Evolutionary conservation across 2,113 vertebrate species (phyloP), one percentile per base, ranked within the genome.

Genomic region (Probosciger aterrimus): DNA sequence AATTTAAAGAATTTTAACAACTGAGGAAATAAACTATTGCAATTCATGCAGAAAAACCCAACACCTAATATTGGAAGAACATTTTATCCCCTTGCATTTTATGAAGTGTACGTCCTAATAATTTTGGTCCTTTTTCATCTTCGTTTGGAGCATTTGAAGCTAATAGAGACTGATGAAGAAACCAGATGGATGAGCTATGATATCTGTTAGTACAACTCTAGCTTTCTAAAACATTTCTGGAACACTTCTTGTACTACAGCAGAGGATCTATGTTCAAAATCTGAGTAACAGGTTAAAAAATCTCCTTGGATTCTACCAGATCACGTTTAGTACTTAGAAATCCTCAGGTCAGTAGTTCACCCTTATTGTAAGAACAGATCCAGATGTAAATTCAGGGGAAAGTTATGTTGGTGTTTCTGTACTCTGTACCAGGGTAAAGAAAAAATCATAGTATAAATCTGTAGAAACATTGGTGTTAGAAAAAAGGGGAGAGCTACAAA

Each of bases 161-260:
- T 87, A 33, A 57, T 44, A 67, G 6, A 83, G 22, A 30, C 24
- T 37, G 31, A 41, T 44, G 37, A 68, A 71, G 16, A 63, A 90
- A 49, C 3, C 0, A 0, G n/a, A 25, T 64, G 28, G 67, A 67
- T 46, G 3, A 71, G 2, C 9, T 44, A 25, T 68, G 5, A 37
- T 64, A 44, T 31, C 5, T 4, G 59, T 33, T 41, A 65, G 6
- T 30, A 37, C 6, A 59, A 13, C 7, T 63, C 15, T 33, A 74
- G 33, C 19, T 77, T 74, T 67, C 18, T 27, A 50, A 57, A 62
- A 65, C 3, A 31, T 63, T 87, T 82, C 46, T 44, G 14, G 10
- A 88, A 75, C 8, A 23, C 5, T 67, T 81, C 27, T 44, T 1
- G 0, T 47, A 20, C 35, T 44, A 24, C 8, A 24, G 13, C 4